These are phyloP conservation scores for Plebejus melissa DNA, from an alignment of 2,888 invertebrate species.

Conservation along the genomic window DNA sequence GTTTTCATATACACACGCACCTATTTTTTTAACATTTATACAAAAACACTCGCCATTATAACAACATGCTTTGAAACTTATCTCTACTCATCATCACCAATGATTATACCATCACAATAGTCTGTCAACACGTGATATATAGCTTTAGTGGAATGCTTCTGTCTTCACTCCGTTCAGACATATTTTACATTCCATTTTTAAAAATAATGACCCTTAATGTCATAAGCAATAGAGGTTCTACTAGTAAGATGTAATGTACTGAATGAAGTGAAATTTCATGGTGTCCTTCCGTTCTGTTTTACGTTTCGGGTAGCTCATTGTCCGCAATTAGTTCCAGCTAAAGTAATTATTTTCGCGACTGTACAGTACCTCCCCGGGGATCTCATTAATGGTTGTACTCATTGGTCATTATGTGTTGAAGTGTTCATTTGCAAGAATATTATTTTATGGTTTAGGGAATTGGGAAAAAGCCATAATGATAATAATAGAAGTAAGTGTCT, in stretches of 20 bases:
- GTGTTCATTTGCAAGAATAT: neutral
- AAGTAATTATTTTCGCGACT: neutral
- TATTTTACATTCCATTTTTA: neutral
- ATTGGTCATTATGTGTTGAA: conserved; percentile 13
- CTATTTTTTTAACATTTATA: no score
- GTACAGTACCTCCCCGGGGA: neutral
- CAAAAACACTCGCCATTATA: neutral
- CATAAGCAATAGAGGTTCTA: neutral
- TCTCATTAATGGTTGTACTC: conserved; percentile 8
- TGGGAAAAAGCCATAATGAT: no score
- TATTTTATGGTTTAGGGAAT: no score
- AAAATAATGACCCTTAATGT: neutral
- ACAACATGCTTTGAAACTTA: neutral
- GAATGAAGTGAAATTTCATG: conserved; percentile 33
- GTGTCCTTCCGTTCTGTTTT: conserved; percentile 29
- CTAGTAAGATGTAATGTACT: neutral
- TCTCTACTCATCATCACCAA: conserved; percentile 6
- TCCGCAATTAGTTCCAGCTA: neutral
- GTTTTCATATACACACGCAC: no score
- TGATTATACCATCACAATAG: neutral
- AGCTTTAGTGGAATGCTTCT: neutral
- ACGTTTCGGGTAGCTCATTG: conserved; percentile 24
- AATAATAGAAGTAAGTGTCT: no score
- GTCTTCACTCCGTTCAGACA: neutral
- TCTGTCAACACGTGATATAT: conserved; percentile 11